Evolutionary conservation across 2,888 invertebrate genomes (phyloP), one percentile per base, ranked within the genome.

Genomic region (Drosophila neonasuta): DNA sequence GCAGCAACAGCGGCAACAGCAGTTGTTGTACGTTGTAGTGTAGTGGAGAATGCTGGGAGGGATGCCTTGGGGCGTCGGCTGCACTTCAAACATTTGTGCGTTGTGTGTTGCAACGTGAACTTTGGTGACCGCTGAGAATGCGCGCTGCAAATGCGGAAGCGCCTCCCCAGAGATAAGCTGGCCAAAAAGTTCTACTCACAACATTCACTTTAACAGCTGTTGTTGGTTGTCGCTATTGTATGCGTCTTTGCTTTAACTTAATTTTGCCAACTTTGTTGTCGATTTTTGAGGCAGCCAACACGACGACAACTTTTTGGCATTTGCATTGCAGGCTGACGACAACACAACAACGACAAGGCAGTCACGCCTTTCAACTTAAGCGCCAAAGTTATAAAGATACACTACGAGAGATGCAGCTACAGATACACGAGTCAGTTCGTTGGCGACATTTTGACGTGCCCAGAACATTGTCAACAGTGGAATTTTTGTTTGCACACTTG

Each of bases 71-170:
- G 56, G 57, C 73, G 65, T 68, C 74, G 80, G 77, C 77, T 67
- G 66, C 79, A 79, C 77, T 82, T 82, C 79, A 81, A 86, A 86
- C 76, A 84, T 68, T 82, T 82, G 87, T 82, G 74, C 86, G 70
- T 75, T 72, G 24, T 24, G 24, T 36, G 73, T 59, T 72, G 82
- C 70, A 69, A 60, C 72, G 62, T 84, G 87, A 83, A 87, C 87
- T 87, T 84, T 74, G 64, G 80, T 63, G 71, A 79, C 71, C 71
- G 84, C 70, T 50, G 65, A 71, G 68, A 73, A 67, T 69, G 73
- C 67, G 73, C 68, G 73, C 66, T 67, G 61, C 75, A 80, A 86
- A 83, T 81, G 81, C 86, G 81, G 85, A 86, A 82, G 81, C 74
- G 63, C 72, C 69, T 80, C 74, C 80, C 86, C 66, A 80, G 86